phyloP scores from a whole-genome alignment of 2,888 invertebrate genomes.

The Ectemnius lituratus region DNA sequence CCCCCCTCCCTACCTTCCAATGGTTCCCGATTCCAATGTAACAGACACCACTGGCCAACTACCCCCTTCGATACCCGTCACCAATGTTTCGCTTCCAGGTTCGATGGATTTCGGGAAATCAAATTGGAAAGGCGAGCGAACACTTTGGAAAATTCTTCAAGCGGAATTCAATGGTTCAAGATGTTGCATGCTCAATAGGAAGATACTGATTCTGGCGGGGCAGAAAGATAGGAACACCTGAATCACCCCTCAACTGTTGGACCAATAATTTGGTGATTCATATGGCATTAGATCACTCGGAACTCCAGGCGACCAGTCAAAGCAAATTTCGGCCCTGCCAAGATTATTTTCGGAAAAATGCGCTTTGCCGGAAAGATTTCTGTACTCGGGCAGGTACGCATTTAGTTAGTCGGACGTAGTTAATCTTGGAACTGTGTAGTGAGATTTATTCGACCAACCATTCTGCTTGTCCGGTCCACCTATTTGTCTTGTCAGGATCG shows the following conservation, averaged over 20 bases:
- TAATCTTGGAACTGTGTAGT: slow-evolving; percentile 63
- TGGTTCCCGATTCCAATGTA: slow-evolving; percentile 58
- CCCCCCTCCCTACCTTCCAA: slow-evolving; percentile 60
- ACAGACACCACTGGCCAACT: slow-evolving; percentile 47
- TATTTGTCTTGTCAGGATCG: slow-evolving; percentile 64
- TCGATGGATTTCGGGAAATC: slow-evolving; percentile 8
- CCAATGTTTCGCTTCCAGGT: slow-evolving; percentile 33
- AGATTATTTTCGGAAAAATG: slow-evolving; percentile 65
- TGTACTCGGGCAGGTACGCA: slow-evolving; percentile 55
- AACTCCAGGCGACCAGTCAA: slow-evolving; percentile 52
- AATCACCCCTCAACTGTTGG: slow-evolving; percentile 21
- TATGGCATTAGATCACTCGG: slow-evolving; percentile 50
- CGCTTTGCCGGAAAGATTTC: slow-evolving; percentile 61
- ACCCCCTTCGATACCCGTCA: slow-evolving; percentile 23
- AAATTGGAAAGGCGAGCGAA: neutral
- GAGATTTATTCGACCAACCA: slow-evolving; percentile 64
- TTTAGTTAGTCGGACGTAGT: slow-evolving; percentile 61
- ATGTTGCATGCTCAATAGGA: neutral
- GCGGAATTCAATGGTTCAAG: neutral
- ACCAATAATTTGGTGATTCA: slow-evolving; percentile 51
- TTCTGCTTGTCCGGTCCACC: slow-evolving; percentile 60
- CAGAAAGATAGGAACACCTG: too few species aligned
- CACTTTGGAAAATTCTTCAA: neutral
- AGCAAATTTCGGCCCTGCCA: slow-evolving; percentile 48
- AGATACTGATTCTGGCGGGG: too few species aligned